A percentile compares a stretch with the other conserved stretches of the same genome.
Evolutionary conservation across 1,140 invertebrate genomes (phyloP).

Genomic region (Pseudomyrmex gracilis): DNA sequence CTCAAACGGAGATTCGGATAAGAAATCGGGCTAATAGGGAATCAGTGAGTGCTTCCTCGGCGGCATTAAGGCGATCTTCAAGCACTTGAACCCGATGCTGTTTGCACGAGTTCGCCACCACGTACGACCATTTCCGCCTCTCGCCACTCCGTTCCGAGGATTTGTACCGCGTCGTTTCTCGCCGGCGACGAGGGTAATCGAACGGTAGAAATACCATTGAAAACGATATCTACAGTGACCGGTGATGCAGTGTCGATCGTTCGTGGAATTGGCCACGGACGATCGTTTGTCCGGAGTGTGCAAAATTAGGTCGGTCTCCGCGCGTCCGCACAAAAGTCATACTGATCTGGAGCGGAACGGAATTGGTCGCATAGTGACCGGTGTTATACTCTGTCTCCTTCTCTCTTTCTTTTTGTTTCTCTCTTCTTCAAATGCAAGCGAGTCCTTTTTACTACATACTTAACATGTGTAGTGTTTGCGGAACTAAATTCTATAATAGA

Average conservation of each 20-base stretch:
- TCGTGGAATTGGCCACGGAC: slow-evolving; percentile 47
- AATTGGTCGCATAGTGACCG: slow-evolving; percentile 51
- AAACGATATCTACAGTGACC: slow-evolving; percentile 49
- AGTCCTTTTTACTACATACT: too few relatives aligned
- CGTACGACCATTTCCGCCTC: slow-evolving; percentile 46
- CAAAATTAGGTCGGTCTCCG: slow-evolving; percentile 51
- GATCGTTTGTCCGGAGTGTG: slow-evolving; percentile 50
- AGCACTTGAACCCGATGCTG: slow-evolving; percentile 10
- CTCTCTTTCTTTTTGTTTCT: neutral
- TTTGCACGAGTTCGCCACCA: slow-evolving; percentile 32
- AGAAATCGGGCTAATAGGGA: slow-evolving; percentile 52
- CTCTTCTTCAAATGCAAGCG: too few relatives aligned
- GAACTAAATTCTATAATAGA: too few relatives aligned
- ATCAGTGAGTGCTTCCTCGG: slow-evolving; percentile 34
- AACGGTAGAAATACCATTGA: slow-evolving; percentile 49
- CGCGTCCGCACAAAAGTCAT: slow-evolving; percentile 52
- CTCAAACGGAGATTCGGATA: slow-evolving; percentile 47
- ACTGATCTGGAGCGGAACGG: slow-evolving; percentile 22
- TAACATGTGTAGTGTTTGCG: too few relatives aligned
- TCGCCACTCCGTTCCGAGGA: slow-evolving; percentile 12
- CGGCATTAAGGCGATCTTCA: slow-evolving; percentile 39
- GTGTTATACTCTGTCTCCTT: neutral
- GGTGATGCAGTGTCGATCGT: slow-evolving; percentile 55
- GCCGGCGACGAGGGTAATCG: slow-evolving; percentile 49
- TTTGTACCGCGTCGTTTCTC: slow-evolving; percentile 56